A percentile compares a stretch with the other conserved stretches of the same genome.
phyloP scores from a whole-genome alignment of 2,113 vertebrate genomes.

The Xenopus borealis region DNA sequence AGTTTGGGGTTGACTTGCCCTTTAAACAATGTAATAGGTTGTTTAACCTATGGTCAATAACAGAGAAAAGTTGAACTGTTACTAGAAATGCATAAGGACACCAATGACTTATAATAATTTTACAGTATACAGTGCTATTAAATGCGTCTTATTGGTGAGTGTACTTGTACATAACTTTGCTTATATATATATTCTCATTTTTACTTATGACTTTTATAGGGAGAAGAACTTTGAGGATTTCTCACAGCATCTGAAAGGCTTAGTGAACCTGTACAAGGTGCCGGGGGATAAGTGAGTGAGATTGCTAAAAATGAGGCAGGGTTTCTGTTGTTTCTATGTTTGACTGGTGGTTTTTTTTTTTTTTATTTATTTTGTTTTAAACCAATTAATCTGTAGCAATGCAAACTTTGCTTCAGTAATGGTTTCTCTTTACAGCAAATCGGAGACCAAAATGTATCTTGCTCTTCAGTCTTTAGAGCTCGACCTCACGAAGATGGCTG shows the following conservation, averaged over 20 bases:
- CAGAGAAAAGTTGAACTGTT: too few species aligned
- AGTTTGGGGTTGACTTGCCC: too few species aligned
- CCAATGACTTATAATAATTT: too few species aligned
- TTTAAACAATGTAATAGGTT: too few species aligned
- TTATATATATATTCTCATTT: too few species aligned
- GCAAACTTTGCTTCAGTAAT: background rate
- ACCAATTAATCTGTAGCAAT: background rate
- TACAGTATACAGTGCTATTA: too few species aligned
- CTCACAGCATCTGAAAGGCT: conserved; percentile 93
- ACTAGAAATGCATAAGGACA: too few species aligned
- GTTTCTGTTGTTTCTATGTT: too few species aligned
- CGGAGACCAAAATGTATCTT: conserved; percentile 97
- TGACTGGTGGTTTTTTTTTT: background rate
- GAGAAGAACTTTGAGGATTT: conserved; percentile 98
- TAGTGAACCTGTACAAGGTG: conserved; percentile 94
- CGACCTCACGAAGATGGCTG: conserved; percentile 96
- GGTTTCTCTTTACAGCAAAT: conserved; percentile 71
- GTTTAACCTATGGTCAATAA: too few species aligned
- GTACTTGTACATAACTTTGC: too few species aligned
- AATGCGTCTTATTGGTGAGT: too few species aligned
- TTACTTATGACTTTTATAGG: conserved; percentile 58
- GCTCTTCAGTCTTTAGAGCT: conserved; percentile 94
- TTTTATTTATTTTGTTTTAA: background rate
- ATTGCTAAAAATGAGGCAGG: background rate
- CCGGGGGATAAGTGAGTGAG: conserved; percentile 91